phyloP scores from a whole-genome alignment of 2,113 vertebrate species.

The Mirza zaza region DNA sequence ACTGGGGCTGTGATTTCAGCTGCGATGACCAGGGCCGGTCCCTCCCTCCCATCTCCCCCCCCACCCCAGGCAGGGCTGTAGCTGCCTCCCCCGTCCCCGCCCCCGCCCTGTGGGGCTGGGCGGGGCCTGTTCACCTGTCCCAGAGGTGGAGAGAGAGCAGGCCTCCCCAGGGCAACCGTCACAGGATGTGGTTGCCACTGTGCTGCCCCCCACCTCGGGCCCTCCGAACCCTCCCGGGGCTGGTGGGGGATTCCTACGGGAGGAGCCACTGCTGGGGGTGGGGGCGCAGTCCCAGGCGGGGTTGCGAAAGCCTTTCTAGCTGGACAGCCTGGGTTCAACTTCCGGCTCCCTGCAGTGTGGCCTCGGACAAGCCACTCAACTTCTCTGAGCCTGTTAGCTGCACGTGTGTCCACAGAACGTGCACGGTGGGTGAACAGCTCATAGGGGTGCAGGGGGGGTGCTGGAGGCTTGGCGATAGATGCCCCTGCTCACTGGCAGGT shows the following conservation, averaged over 20 bases:
- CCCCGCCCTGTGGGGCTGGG: neutral
- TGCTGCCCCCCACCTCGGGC: neutral
- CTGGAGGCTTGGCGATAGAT: neutral
- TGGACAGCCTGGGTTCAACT: neutral
- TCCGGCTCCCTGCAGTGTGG: neutral
- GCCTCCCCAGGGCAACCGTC: conserved; percentile 43
- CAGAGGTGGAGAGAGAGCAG: neutral
- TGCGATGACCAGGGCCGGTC: too few species aligned
- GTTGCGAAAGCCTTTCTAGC: neutral
- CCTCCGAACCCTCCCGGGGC: neutral
- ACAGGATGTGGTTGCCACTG: conserved; percentile 64
- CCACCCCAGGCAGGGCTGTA: neutral
- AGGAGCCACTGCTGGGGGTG: neutral
- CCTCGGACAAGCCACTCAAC: neutral
- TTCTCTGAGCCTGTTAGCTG: neutral
- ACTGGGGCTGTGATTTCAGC: neutral
- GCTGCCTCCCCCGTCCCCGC: too few species aligned
- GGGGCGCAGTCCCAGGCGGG: fast-evolving
- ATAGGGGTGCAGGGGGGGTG: fast-evolving
- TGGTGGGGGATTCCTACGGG: conserved; percentile 9
- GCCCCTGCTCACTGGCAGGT: too few species aligned
- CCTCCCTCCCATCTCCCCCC: too few species aligned
- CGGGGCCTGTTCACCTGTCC: neutral
- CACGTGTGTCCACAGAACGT: too few species aligned
- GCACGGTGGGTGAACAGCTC: fast-evolving